Base-by-base conservation (phyloP, 1,140 invertebrate species). In the Penaeus indicus region DNA sequence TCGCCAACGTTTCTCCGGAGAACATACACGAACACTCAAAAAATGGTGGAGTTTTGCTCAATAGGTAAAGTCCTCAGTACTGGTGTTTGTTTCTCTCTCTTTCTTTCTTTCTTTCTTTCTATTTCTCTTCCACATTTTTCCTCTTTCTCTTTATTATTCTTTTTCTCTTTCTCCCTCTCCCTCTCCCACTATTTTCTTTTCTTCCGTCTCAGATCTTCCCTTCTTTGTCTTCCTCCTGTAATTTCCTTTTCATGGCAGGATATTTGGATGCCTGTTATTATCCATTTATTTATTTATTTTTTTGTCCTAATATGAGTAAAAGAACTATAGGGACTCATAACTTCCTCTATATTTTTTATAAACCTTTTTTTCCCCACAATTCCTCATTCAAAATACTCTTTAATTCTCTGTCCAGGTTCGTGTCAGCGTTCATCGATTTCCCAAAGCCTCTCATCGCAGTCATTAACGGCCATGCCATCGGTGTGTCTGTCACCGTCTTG, bases 391-490 rank as follows among this genome's bases (percentile, higher is more conserved):
- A 75, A 54, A 60, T 54, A 25, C 67, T 47, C 83, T 69, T 61
- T n/a, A 62, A 78, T 80, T 19, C 21, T 27, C 32, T 77, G 72
- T 82, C n/a, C 83, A 85, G 90, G 61, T 97, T 97, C 93, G 94
- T 98, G 19, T 93, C 94, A 90, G 93, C 96, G 5, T 95, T 98
- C 90, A 97, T 99, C 90, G 94, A 95, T 88, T 98, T 97, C 92
- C 96, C 97, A 0, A 99, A 99, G 93, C 94, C 98, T 27, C 92
- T 99, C 69, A 94, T 99, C 86, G 96, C 95, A 63, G 93, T 98
- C 69, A 95, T 99, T 0, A 98, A 99, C 95, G 98, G 98, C 62
- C 97, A 97, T 79, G 97, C 98, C n/a, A 95, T 99, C 89, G 98
- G 98, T 27, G 95, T 99, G 90, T 95, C 95, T 79, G 95, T 96